A percentile compares a stretch with the other conserved stretches of the same genome.
phyloP scores from a whole-genome alignment of 2,888 invertebrate genomes.

The Sarcophaga rosellei region DNA sequence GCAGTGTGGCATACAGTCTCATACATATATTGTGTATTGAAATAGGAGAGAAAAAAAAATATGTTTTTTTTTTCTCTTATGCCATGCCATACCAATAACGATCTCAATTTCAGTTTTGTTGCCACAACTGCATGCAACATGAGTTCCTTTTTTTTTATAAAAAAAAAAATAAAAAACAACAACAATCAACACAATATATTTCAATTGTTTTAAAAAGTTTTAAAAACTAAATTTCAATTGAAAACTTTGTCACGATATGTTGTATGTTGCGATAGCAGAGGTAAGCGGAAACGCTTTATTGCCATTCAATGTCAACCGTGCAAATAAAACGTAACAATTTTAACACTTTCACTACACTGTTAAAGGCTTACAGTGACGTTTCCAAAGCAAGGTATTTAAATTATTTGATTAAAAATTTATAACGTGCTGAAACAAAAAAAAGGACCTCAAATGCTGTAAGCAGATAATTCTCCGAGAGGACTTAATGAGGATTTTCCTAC shows the following conservation, averaged over 20 bases:
- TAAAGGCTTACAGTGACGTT: too few species aligned
- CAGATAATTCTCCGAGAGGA: too few species aligned
- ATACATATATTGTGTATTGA: too few species aligned
- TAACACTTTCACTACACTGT: background rate
- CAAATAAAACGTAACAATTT: background rate
- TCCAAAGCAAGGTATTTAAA: too few species aligned
- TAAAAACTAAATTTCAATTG: conserved; percentile 32
- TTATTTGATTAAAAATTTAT: too few species aligned
- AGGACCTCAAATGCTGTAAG: too few species aligned
- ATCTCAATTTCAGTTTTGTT: background rate
- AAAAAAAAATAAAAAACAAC: background rate
- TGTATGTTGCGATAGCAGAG: background rate
- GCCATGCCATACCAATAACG: background rate
- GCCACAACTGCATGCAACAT: background rate
- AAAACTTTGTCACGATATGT: conserved; percentile 50
- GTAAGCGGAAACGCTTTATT: background rate
- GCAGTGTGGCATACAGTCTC: background rate
- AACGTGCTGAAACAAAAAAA: too few species aligned
- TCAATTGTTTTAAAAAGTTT: background rate
- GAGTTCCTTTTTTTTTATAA: background rate
- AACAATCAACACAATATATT: background rate
- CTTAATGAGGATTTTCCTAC: too few species aligned
- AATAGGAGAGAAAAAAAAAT: too few species aligned
- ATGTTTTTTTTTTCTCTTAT: background rate
- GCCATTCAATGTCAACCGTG: background rate